These are phyloP conservation scores for Metaphire vulgaris DNA, from an alignment of 1,140 invertebrate genomes.

Conservation along the genomic window DNA sequence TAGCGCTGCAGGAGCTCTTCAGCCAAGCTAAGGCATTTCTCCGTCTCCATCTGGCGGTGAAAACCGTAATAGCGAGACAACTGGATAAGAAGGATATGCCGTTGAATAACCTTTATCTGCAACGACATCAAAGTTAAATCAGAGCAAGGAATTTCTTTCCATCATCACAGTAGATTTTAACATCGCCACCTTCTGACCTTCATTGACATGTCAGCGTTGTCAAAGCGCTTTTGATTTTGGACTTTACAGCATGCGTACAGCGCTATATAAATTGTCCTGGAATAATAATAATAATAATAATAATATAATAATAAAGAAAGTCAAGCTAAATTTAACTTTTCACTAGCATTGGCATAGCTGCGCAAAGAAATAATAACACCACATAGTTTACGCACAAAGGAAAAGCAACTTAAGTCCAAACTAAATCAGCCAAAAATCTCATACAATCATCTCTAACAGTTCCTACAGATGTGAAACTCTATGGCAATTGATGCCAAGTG, in stretches of 20 bases:
- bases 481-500: no score
- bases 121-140: constrained; percentile 11
- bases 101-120: constrained; percentile 62
- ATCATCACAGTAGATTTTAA: no score
- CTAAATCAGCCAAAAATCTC: not conserved
- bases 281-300: constrained; percentile 7
- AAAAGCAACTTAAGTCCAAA: not conserved
- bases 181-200: no score
- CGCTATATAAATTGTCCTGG: no score
- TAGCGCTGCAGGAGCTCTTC: constrained; percentile 43
- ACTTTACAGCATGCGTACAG: no score
- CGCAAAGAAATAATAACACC: constrained; percentile 7
- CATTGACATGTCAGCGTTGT: no score
- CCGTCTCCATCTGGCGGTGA: constrained; percentile 54
- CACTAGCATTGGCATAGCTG: no score
- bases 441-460: constrained; percentile 1
- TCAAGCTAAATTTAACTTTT: no score
- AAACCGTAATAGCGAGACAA: constrained; percentile 62
- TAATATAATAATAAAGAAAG: not conserved
- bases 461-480: no score
- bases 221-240: no score
- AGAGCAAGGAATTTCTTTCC: no score
- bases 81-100: constrained; percentile 66
- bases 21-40: constrained; percentile 43
- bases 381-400: not conserved